phyloP scores from a whole-genome alignment of 2,113 vertebrate genomes.

The Callospermophilus lateralis region DNA sequence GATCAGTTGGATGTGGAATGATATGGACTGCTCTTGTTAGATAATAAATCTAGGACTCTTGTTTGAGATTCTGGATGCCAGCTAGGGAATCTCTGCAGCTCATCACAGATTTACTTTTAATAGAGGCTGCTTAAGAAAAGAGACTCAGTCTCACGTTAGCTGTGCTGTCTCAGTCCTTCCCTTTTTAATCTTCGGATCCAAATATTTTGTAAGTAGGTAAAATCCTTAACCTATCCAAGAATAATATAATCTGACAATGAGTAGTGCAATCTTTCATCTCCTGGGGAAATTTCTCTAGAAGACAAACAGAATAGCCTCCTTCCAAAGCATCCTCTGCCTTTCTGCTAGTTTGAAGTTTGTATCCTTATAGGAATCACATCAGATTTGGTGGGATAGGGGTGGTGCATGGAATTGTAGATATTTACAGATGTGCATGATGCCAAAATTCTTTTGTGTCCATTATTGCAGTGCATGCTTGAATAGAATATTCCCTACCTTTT shows the following conservation, averaged over 20 bases:
- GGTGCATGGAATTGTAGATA: neutral
- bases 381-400: neutral
- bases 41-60: slow-evolving; percentile 79
- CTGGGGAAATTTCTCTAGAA: slow-evolving; percentile 57
- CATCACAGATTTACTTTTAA: slow-evolving; percentile 85
- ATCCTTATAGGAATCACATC: neutral
- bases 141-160: slow-evolving; percentile 83
- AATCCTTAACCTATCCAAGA: slow-evolving; percentile 83
- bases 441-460: neutral
- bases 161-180: slow-evolving; percentile 80
- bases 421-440: neutral
- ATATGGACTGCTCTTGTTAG: slow-evolving; percentile 63
- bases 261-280: slow-evolving; percentile 68
- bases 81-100: slow-evolving; percentile 82
- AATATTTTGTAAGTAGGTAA: slow-evolving; percentile 87
- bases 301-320: neutral
- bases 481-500: neutral
- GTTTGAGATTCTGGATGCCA: slow-evolving; percentile 81
- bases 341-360: neutral
- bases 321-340: neutral
- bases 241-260: slow-evolving; percentile 79
- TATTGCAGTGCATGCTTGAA: neutral
- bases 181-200: slow-evolving; percentile 82
- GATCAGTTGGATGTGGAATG: slow-evolving; percentile 33
- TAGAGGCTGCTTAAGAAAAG: slow-evolving; percentile 79